Conservation (phyloP, 2,797 vertebrate genomes). For the Pantherophis alleghaniensis region DNA sequence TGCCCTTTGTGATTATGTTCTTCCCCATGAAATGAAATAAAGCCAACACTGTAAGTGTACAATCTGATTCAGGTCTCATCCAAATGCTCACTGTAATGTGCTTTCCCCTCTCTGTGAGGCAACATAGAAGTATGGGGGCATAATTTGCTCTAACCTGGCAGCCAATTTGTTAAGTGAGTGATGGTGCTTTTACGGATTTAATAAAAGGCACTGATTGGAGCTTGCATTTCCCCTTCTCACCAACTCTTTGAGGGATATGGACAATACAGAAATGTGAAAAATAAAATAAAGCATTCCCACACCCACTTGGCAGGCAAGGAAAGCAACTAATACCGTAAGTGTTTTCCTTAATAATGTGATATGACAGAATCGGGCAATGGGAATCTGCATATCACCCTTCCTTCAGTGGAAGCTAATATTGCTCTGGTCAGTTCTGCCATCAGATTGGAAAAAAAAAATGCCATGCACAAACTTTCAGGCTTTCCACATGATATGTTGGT, state of each 20-base stretch:
- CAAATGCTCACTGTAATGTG: not conserved
- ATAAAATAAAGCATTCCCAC: not conserved
- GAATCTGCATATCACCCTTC: not conserved
- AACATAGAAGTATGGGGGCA: not conserved
- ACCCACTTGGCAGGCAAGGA: not conserved
- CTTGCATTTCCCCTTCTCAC: not conserved
- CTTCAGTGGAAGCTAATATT: not conserved
- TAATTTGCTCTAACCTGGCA: not conserved
- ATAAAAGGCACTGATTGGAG: not conserved
- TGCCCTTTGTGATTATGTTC: not conserved
- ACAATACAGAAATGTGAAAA: not conserved
- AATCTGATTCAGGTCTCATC: not conserved
- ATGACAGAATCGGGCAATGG: not conserved
- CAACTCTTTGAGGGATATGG: not conserved
- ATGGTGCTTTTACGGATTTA: not conserved
- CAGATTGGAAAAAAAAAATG: not conserved
- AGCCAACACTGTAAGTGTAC: not conserved
- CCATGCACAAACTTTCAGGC: not conserved
- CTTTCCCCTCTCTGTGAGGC: not conserved
- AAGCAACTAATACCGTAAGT: not conserved
- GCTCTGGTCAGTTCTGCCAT: not conserved
- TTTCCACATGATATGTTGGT: not conserved
- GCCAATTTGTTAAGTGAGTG: not conserved
- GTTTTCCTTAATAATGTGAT: not conserved
- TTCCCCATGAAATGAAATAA: not conserved